Percentiles rank a stretch among this genome's conserved stretches.
These are phyloP conservation scores for Micrastur ruficollis DNA, from an alignment of 2,797 vertebrate species.

Conservation along the genomic window DNA sequence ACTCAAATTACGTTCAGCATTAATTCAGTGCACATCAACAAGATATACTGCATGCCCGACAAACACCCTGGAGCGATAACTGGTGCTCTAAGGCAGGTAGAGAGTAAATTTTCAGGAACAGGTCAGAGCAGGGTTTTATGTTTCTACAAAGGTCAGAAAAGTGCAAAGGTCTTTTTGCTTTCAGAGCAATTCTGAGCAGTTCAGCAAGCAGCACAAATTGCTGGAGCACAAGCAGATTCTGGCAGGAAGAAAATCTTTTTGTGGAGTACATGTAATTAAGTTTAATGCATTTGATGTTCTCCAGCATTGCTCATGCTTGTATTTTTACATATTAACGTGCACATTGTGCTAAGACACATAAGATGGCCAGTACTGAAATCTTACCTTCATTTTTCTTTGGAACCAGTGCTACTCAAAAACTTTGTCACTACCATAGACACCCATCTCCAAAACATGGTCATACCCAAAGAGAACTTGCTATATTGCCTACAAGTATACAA, in stretches of 20 bases:
- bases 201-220: background rate
- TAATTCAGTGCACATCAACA: background rate
- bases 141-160: background rate
- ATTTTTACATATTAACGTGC: background rate
- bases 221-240: background rate
- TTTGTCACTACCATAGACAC: background rate
- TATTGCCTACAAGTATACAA: background rate
- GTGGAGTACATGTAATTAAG: rapidly evolving
- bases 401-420: background rate
- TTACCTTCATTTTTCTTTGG: background rate
- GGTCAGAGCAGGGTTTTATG: background rate
- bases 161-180: background rate
- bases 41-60: rapidly evolving
- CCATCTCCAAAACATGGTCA: background rate
- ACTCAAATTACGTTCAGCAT: background rate
- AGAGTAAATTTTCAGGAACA: background rate
- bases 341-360: background rate
- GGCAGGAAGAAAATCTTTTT: background rate
- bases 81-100: background rate
- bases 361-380: background rate
- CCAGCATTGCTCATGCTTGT: background rate
- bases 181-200: background rate
- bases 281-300: background rate
- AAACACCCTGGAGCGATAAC: background rate
- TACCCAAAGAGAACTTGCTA: background rate